Conservation (phyloP, 2,888 invertebrate species). For the Crioceris asparagi region DNA sequence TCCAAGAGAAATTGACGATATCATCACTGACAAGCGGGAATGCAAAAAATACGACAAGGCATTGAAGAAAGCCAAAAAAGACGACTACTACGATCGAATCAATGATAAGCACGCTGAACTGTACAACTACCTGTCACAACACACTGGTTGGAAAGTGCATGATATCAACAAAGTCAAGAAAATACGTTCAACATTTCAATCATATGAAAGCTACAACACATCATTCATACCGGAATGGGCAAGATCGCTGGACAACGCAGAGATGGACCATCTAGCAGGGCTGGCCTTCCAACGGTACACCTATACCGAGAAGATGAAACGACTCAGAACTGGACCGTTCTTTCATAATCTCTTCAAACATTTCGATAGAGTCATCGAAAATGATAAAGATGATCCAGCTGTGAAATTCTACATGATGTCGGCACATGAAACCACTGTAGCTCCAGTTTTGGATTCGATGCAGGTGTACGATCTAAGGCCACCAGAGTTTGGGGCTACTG, state of each 20-base stretch:
- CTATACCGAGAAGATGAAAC: conserved; percentile 45
- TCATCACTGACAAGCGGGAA: conserved; percentile 12
- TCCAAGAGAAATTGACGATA: conserved; percentile 5
- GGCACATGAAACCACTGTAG: conserved; percentile 71
- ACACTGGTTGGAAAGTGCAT: conserved; percentile 41
- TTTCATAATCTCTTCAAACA: conserved; percentile 55
- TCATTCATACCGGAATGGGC: conserved; percentile 35
- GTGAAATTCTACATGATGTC: conserved; percentile 62
- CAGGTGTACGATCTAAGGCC: conserved; percentile 55
- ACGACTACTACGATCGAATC: conserved; percentile 32
- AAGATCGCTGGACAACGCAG: not conserved
- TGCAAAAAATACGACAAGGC: conserved; percentile 58
- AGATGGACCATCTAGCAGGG: conserved; percentile 46
- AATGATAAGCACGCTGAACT: conserved; percentile 47
- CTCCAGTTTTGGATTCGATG: conserved; percentile 58
- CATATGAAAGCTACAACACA: conserved; percentile 49
- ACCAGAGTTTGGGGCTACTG: conserved; percentile 56
- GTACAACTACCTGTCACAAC: conserved; percentile 50
- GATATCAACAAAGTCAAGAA: conserved; percentile 3
- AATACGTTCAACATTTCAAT: conserved; percentile 41
- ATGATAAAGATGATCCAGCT: conserved; percentile 3
- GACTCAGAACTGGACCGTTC: conserved; percentile 50
- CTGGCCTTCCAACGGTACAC: conserved; percentile 47
- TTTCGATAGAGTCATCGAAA: conserved; percentile 37
- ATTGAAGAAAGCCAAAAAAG: conserved; percentile 38